Percentiles rank a stretch among this genome's conserved stretches.
Conservation (phyloP, 2,797 vertebrate genomes). For the Morelia viridis region DNA sequence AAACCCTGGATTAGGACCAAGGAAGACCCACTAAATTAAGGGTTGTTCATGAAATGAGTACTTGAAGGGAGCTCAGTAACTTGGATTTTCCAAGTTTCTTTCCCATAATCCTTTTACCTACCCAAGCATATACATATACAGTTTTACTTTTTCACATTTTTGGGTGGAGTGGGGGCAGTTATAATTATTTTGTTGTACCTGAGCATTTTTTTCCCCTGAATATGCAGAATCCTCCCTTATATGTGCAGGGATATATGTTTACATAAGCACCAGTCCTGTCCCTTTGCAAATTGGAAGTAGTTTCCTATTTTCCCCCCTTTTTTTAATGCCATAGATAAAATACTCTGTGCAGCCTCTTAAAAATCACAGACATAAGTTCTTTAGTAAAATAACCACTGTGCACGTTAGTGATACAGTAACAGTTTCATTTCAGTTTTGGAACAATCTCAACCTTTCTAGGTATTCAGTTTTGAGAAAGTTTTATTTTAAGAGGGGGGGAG, state of each 20-base stretch:
- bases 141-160: no score
- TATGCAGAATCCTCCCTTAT: background rate
- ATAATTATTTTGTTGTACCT: no score
- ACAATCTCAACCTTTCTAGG: background rate
- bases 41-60: no score
- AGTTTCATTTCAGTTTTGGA: background rate
- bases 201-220: background rate
- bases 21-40: no score
- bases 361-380: background rate
- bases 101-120: no score
- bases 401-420: background rate
- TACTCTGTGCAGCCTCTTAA: background rate
- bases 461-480: background rate
- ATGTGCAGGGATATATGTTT: background rate
- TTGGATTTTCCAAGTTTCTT: no score
- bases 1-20: no score
- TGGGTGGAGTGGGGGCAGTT: no score
- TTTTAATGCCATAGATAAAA: background rate
- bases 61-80: no score
- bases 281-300: background rate
- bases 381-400: background rate
- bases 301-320: background rate
- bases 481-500: background rate
- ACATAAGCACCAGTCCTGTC: background rate
- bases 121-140: no score